Conservation (phyloP, 2,797 vertebrate species). For the Phalanger gymnotis region DNA sequence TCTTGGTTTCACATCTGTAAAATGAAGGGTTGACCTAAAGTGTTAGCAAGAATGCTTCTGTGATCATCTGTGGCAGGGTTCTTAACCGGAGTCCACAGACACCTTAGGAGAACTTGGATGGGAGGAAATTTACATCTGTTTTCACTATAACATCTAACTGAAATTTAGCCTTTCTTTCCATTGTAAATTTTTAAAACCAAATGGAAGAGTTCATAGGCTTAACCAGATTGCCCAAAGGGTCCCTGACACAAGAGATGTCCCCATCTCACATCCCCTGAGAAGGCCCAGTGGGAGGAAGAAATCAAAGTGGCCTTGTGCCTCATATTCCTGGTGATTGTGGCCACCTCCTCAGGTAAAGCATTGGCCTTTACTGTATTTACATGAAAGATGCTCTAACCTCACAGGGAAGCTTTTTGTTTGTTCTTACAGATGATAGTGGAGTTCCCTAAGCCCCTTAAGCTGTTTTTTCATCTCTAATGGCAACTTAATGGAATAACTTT, state of each 20-base stretch:
- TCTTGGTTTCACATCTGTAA: neutral
- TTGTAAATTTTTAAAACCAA: neutral
- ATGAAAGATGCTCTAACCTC: neutral
- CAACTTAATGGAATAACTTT: neutral
- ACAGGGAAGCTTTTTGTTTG: neutral
- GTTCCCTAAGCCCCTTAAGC: neutral
- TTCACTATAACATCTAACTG: neutral
- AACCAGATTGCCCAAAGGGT: neutral
- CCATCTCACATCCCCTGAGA: neutral
- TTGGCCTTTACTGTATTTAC: neutral
- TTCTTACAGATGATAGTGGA: neutral
- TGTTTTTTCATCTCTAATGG: neutral
- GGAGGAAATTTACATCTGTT: neutral
- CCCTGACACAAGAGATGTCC: neutral
- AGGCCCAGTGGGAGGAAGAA: neutral
- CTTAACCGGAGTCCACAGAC: neutral
- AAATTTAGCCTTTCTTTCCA: neutral
- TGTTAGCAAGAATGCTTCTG: neutral
- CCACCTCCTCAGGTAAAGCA: neutral
- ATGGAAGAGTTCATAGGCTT: neutral
- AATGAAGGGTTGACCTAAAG: neutral
- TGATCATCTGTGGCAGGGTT: neutral
- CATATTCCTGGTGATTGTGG: fast-evolving
- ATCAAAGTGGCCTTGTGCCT: neutral
- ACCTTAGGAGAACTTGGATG: neutral